phyloP scores from a whole-genome alignment of 2,797 vertebrate species.

The Poecilia velifera region DNA sequence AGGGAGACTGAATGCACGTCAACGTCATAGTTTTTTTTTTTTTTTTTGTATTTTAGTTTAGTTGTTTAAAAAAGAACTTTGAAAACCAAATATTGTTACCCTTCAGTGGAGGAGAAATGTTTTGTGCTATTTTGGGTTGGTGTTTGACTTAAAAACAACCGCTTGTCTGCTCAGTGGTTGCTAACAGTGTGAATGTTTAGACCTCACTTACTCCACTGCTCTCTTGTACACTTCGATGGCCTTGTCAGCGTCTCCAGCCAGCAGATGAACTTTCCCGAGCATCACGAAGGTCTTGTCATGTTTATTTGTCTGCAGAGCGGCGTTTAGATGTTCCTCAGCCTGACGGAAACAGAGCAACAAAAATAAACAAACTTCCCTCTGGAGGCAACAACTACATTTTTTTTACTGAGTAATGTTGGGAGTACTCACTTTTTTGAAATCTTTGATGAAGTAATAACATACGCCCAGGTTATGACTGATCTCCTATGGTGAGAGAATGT shows the following conservation, averaged over 20 bases:
- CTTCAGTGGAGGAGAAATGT: not conserved
- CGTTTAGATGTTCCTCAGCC: slow-evolving; percentile 91
- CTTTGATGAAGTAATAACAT: slow-evolving; percentile 93
- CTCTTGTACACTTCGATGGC: slow-evolving; percentile 92
- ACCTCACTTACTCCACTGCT: slow-evolving; percentile 89
- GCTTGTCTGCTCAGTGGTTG: not conserved
- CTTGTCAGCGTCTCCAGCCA: slow-evolving; percentile 88
- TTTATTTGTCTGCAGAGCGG: slow-evolving; percentile 88
- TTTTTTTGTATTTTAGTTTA: too few species aligned
- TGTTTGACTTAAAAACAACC: not conserved
- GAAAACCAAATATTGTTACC: not conserved
- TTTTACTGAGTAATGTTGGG: not conserved
- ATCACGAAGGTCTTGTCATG: slow-evolving; percentile 92
- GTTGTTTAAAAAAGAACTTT: not conserved
- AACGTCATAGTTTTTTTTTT: not conserved
- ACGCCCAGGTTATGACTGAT: slow-evolving; percentile 95
- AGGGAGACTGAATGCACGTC: not conserved
- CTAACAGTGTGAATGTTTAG: not conserved
- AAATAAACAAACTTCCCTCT: slow-evolving; percentile 16
- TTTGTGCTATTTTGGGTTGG: not conserved
- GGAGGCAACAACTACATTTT: not conserved
- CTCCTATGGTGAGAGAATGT: slow-evolving; percentile 81
- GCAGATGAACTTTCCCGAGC: slow-evolving; percentile 90
- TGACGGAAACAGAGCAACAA: slow-evolving; percentile 62
- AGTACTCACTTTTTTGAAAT: slow-evolving; percentile 88